Percentiles rank a stretch among this genome's conserved stretches.
Evolutionary conservation across 2,888 invertebrate genomes (phyloP).

Genomic region (Lithosia quadra): DNA sequence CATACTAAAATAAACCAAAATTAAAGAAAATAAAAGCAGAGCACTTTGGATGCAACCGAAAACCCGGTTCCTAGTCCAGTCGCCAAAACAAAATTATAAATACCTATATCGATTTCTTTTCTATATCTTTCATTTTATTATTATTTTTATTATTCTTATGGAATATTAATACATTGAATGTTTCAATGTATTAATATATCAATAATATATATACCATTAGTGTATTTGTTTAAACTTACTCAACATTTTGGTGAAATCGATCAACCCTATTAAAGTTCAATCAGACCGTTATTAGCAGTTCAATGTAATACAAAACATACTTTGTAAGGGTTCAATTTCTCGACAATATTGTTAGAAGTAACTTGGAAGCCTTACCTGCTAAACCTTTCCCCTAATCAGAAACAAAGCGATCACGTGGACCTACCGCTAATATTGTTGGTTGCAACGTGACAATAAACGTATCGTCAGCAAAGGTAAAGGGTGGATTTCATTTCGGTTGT

Average conservation of each 20-base stretch:
- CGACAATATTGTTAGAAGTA: background rate
- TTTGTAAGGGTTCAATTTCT: conserved; percentile 5
- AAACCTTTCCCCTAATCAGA: background rate
- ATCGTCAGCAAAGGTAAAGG: too few relatives aligned
- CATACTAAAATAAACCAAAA: too few relatives aligned
- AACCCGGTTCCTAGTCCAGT: too few relatives aligned
- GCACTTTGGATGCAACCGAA: too few relatives aligned
- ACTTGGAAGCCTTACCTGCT: background rate
- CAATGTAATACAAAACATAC: background rate
- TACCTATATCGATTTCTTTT: background rate
- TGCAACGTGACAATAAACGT: background rate
- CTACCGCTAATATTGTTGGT: background rate
- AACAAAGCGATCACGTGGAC: background rate
- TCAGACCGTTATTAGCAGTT: background rate
- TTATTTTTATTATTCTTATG: background rate
- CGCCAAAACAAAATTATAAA: background rate
- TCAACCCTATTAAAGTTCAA: background rate
- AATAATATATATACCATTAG: background rate
- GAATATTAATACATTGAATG: background rate
- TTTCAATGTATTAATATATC: background rate
- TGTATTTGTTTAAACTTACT: background rate
- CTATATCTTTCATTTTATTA: too few relatives aligned
- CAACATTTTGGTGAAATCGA: background rate
- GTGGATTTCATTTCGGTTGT: background rate
- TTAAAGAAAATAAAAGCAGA: too few relatives aligned